These are phyloP conservation scores for Oncorhynchus keta DNA, from an alignment of 2,113 vertebrate genomes.

Conservation along the genomic window DNA sequence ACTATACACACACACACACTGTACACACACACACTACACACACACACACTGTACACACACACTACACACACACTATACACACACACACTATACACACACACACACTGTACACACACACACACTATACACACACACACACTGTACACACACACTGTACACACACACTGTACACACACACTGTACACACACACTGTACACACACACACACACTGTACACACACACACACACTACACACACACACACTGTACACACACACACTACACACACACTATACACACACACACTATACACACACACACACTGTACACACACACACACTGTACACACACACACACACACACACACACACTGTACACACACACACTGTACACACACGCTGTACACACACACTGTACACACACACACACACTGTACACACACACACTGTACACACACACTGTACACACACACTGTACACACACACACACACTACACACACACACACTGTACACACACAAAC, in stretches of 20 bases:
- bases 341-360: not conserved
- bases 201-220: too few species aligned
- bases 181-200: rapidly evolving
- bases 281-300: too few species aligned
- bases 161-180: constrained; percentile 2
- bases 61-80: not conserved
- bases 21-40: rapidly evolving
- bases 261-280: too few species aligned
- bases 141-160: too few species aligned
- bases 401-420: too few species aligned
- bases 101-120: too few species aligned
- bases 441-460: constrained; percentile 9
- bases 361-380: not conserved
- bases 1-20: constrained; percentile 16
- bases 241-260: too few species aligned
- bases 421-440: not conserved
- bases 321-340: too few species aligned
- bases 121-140: not conserved
- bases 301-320: not conserved
- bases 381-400: rapidly evolving
- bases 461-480: rapidly evolving
- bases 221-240: not conserved
- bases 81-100: not conserved
- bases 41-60: too few species aligned
- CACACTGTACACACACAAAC: too few species aligned